phyloP scores from a whole-genome alignment of 2,113 vertebrate genomes.

The Petaurus breviceps region DNA sequence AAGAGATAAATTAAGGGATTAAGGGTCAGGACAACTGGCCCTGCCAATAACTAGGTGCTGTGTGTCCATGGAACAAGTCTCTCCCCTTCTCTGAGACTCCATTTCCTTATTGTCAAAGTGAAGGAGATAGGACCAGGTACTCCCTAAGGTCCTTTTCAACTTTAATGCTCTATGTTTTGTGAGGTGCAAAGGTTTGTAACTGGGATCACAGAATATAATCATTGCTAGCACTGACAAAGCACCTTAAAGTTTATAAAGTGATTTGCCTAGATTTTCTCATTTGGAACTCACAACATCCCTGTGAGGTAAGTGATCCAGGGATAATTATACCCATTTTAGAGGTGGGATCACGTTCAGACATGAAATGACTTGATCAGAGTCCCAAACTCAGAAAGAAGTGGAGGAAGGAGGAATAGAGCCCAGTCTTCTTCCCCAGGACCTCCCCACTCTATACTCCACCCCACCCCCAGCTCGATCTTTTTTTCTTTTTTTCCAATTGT shows the following conservation, averaged over 20 bases:
- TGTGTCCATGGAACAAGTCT: neutral
- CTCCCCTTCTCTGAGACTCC: neutral
- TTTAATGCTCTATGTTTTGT: neutral
- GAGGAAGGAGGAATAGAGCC: too few relatives aligned
- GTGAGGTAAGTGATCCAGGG: neutral
- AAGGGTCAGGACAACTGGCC: neutral
- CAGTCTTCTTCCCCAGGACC: neutral
- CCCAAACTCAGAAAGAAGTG: too few relatives aligned
- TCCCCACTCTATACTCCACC: too few relatives aligned
- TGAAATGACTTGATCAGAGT: too few relatives aligned
- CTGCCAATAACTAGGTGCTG: neutral
- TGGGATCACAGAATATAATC: neutral
- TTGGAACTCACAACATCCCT: neutral
- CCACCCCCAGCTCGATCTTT: neutral
- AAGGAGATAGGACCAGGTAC: neutral
- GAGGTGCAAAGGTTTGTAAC: too few relatives aligned
- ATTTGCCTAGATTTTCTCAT: neutral
- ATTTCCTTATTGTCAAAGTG: neutral
- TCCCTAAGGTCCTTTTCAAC: neutral
- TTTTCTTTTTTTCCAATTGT: neutral
- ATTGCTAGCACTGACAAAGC: neutral
- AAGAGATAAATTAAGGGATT: neutral
- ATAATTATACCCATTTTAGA: neutral
- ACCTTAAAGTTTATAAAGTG: neutral
- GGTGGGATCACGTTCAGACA: neutral